Evolutionary conservation across 2,888 invertebrate genomes (phyloP).

Genomic region (Nowickia ferox): DNA sequence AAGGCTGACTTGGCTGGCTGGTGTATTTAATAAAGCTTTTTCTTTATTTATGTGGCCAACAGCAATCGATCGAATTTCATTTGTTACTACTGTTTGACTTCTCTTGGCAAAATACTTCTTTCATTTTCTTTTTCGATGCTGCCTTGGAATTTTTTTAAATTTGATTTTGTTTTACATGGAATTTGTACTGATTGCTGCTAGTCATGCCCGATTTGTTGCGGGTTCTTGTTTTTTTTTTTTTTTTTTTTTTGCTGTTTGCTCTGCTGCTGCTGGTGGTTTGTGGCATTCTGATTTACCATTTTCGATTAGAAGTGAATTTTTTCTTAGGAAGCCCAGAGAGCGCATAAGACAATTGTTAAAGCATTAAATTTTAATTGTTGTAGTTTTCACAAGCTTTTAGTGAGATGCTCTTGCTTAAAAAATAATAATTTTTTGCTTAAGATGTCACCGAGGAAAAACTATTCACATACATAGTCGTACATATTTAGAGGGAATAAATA

Average conservation of each 20-base stretch:
- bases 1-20: not conserved
- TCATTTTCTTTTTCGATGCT: slow-evolving; percentile 43
- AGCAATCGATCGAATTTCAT: slow-evolving; percentile 68
- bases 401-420: not conserved
- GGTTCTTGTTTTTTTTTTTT: slow-evolving; percentile 53
- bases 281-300: slow-evolving; percentile 65
- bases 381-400: not conserved
- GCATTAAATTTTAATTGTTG: slow-evolving; percentile 80
- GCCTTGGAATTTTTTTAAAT: slow-evolving; percentile 62
- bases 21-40: slow-evolving; percentile 32
- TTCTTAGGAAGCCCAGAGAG: slow-evolving; percentile 77
- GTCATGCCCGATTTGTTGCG: slow-evolving; percentile 80
- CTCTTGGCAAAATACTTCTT: not conserved
- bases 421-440: not conserved
- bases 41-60: slow-evolving; percentile 41
- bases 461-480: too few species aligned
- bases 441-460: not conserved
- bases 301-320: slow-evolving; percentile 72
- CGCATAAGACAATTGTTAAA: slow-evolving; percentile 50
- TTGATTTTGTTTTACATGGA: slow-evolving; percentile 81
- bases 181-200: slow-evolving; percentile 82
- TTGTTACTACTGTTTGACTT: slow-evolving; percentile 68
- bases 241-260: slow-evolving; percentile 9
- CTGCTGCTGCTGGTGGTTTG: not conserved
- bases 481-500: too few species aligned